Conservation (phyloP, 2,113 vertebrate species). For the Megaceryle torquata region DNA sequence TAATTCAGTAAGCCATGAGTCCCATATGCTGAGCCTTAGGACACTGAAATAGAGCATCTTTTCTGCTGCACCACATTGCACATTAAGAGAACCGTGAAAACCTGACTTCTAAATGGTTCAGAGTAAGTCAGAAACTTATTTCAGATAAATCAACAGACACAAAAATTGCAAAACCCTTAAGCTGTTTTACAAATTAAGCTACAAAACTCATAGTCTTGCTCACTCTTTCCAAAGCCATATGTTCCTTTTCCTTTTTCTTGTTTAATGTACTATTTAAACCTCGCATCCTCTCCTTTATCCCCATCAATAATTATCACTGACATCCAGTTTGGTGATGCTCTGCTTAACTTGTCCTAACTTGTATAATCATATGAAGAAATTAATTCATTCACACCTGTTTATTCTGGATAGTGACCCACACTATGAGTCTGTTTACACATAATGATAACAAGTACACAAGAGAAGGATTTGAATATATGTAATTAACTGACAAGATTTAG, state of each 20-base stretch:
- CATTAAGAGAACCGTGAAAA: background rate
- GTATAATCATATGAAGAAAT: background rate
- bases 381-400: background rate
- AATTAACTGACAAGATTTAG: background rate
- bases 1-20: background rate
- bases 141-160: background rate
- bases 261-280: background rate
- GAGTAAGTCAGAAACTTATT: background rate
- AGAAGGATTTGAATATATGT: background rate
- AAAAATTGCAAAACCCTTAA: background rate
- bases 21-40: background rate
- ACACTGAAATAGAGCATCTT: constrained; percentile 12
- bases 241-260: background rate
- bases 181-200: background rate
- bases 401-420: background rate
- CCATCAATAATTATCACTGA: background rate
- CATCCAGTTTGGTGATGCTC: background rate
- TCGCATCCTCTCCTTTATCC: background rate
- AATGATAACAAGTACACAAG: background rate
- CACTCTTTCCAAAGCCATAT: background rate
- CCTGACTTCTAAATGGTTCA: background rate
- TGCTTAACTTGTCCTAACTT: background rate
- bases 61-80: background rate
- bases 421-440: background rate
- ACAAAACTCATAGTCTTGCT: background rate